Evolutionary conservation across 2,113 vertebrate genomes (phyloP).

Genomic region (Bathybates hornii): DNA sequence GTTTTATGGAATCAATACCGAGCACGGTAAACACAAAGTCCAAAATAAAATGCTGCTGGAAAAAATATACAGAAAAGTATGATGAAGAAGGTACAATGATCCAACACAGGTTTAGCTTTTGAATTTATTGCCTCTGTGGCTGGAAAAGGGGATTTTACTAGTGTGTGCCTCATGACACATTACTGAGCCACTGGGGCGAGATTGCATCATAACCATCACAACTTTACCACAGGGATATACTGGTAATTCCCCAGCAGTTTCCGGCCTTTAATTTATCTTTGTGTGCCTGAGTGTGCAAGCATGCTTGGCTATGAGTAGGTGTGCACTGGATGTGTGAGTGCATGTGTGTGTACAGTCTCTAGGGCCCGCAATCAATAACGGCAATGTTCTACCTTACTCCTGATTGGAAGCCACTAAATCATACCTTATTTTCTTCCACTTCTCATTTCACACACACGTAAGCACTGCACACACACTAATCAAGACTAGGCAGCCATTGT

Average conservation of each 20-base stretch:
- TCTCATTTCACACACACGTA: background rate
- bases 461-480: constrained; percentile 24
- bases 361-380: constrained; percentile 7
- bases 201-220: constrained; percentile 1
- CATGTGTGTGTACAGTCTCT: background rate
- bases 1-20: background rate
- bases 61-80: background rate
- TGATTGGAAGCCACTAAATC: constrained; percentile 49
- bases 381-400: constrained; percentile 34
- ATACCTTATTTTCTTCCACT: constrained; percentile 14
- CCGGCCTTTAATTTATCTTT: background rate
- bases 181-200: constrained; percentile 17
- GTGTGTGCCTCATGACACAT: constrained; percentile 5
- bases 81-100: background rate
- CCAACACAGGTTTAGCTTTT: background rate
- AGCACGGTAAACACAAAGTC: background rate
- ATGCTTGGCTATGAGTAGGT: background rate
- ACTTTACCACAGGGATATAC: constrained; percentile 4
- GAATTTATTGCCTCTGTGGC: background rate
- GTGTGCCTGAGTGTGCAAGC: background rate
- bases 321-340: background rate
- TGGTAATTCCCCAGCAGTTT: background rate
- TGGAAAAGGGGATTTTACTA: background rate
- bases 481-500: constrained; percentile 20
- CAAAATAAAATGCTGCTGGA: background rate